Conservation (phyloP, 2,113 vertebrate species). For the Henicopernis longicauda region DNA sequence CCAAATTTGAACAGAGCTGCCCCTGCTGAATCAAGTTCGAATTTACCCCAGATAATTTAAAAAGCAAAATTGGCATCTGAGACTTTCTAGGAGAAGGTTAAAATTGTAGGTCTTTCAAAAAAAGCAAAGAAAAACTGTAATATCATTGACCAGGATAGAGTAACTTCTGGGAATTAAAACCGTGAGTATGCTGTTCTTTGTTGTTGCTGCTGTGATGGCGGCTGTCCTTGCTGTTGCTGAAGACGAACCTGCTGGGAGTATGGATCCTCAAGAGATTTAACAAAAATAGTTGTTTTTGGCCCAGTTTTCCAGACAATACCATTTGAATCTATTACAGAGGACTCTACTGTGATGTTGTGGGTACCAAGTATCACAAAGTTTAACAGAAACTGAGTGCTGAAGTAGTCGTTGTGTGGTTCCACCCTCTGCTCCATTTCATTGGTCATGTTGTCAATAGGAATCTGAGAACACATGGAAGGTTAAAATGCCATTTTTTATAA, state of each 20-base stretch:
- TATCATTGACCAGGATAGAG: neutral
- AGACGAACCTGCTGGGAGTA: slow-evolving; percentile 92
- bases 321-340: slow-evolving; percentile 90
- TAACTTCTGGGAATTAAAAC: slow-evolving; percentile 46
- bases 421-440: slow-evolving; percentile 96
- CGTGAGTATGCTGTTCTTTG: slow-evolving; percentile 73
- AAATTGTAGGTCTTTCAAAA: neutral
- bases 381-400: slow-evolving; percentile 96
- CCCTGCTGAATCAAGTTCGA: neutral
- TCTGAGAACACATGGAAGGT: slow-evolving; percentile 69
- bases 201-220: slow-evolving; percentile 71
- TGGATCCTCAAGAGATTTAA: slow-evolving; percentile 93
- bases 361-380: slow-evolving; percentile 91
- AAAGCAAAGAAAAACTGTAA: neutral
- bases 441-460: slow-evolving; percentile 84
- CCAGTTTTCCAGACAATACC: slow-evolving; percentile 94
- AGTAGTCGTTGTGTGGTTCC: slow-evolving; percentile 97
- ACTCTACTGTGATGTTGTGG: slow-evolving; percentile 91
- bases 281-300: slow-evolving; percentile 86
- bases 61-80: neutral
- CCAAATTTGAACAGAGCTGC: neutral
- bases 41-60: neutral
- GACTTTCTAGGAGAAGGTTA: neutral
- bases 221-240: slow-evolving; percentile 80
- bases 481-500: neutral